Percentiles rank a stretch among this genome's conserved stretches.
Conservation (phyloP, 2,113 vertebrate species). For the Stomatorhinus ivindoensis region DNA sequence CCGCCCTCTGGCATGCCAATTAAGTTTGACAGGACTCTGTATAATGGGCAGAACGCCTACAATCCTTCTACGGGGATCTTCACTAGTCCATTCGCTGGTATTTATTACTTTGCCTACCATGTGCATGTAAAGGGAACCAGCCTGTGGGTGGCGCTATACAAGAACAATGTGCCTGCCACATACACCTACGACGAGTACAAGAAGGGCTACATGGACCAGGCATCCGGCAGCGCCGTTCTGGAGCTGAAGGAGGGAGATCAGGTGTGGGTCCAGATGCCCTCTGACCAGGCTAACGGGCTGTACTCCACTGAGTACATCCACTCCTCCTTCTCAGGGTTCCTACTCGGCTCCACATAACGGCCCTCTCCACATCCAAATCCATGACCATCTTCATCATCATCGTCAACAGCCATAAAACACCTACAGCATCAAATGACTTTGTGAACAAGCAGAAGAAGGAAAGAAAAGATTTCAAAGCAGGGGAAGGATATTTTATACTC, state of each 20-base stretch:
- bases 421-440: constrained; percentile 51
- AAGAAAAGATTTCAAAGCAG: constrained; percentile 48
- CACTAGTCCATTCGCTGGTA: constrained; percentile 82
- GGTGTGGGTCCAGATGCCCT: constrained; percentile 98
- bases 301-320: constrained; percentile 98
- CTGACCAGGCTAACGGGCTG: constrained; percentile 93
- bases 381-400: constrained; percentile 28
- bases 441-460: constrained; percentile 47
- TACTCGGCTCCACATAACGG: constrained; percentile 95
- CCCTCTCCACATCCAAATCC: constrained; percentile 40
- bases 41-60: constrained; percentile 92
- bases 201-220: constrained; percentile 98
- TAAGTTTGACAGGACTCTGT: constrained; percentile 92
- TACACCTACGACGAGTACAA: constrained; percentile 99
- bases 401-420: constrained; percentile 38
- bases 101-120: constrained; percentile 98
- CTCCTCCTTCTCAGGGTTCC: constrained; percentile 96
- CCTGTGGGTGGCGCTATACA: constrained; percentile 95
- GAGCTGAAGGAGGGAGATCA: constrained; percentile 94
- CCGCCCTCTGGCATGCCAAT: constrained; percentile 90
- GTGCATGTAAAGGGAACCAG: constrained; percentile 97
- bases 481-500: constrained; percentile 51
- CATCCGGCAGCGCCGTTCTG: constrained; percentile 91
- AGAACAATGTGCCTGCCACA: constrained; percentile 97
- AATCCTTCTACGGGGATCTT: constrained; percentile 86